Base-by-base conservation (phyloP, 2,888 invertebrate species). In the Idaea biselata region DNA sequence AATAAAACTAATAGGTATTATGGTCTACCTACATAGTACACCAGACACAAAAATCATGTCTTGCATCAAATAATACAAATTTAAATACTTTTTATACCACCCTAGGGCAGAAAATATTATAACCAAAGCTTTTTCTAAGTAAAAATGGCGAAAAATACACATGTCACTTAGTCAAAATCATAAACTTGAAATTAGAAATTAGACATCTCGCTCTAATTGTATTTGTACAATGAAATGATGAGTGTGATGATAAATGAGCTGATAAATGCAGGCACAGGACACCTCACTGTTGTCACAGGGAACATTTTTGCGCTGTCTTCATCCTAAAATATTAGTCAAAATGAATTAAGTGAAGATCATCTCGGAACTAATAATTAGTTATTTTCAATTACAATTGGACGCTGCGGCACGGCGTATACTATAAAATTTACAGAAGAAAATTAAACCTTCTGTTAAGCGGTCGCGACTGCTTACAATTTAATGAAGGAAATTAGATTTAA, bases 311-410 rank as follows among this genome's bases (percentile, higher is more conserved):
- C 81, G 80, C 73, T 82, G 80, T 79, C 79, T 80, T 82, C 81
- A 75, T 82, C 91, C 91, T 92, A 92, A 81, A 92, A 92, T 86
- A 80, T 88, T 84, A 84, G 84, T 84, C 68, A 80, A 80, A 80
- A 69, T 76, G 63, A 54, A 60, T 64, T 69, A 66, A 71, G 68
- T 72, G 69, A 57, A 14, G 11, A 44, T 14, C 5, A 44, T 44
- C 44, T 44, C 11, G 44, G 32, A 8, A 44, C 11, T 44, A 44
- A 44, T 44, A 14, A 2, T 8, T 44, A 14, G 8, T 44, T 14
- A 44, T 8, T 1, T 44, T 44, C 6, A 33, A 25, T 25, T 25
- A 1, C 25, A 1, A 25, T 5, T 25, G 5, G 25, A 25, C 5
- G 5, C 3, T 5, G 25, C 5, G 25, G 25, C 25, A 5, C 25